Evolutionary conservation across 2,797 vertebrate species (phyloP), one percentile per base, ranked within the genome.

Genomic region (Chrosomus eos): DNA sequence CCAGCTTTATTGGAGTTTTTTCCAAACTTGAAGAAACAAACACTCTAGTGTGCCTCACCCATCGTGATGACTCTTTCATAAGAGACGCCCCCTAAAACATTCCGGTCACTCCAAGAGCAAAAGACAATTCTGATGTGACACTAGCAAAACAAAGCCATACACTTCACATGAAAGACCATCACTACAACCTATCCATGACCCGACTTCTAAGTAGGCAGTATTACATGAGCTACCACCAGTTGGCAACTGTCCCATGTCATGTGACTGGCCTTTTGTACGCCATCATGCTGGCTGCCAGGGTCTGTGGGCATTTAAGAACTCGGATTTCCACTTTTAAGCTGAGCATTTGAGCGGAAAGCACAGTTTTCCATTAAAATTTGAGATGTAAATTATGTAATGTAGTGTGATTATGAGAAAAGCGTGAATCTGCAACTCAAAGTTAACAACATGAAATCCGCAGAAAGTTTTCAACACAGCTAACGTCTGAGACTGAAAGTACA

Each of bases 141-240:
- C 88, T 70, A 81, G 72, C 83, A 85, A 86, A 86, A 88, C 84
- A 83, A 85, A 84, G 79, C 85, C 67, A 53, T 85, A 81, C 80
- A 85, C 85, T 84, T 80, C 84, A 80, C 80, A 88, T 85, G 70
- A 87, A 88, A 90, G 90, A 66, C 53, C 82, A 80, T 80, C 82
- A 64, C 71, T 68, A 60, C 80, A 80, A 80, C 72, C 82, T 75
- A 67, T 40, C 45, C 86, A 84, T 88, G 89, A 85, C 70, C 81
- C 21, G 89, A 89, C 82, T 88, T 78, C 85, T 87, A 88, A 89
- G 85, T 77, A 90, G 90, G 84, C 66, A 73, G 86, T 71, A 66
- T 87, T 83, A 76, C 80, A 76, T 70, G 86, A 48, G 74, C 76
- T 48, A 73, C 79, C 77, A 86, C 51, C n/a, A 55, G 26, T 79